Conservation (phyloP, 2,797 vertebrate genomes). For the Babyrousa celebensis region DNA sequence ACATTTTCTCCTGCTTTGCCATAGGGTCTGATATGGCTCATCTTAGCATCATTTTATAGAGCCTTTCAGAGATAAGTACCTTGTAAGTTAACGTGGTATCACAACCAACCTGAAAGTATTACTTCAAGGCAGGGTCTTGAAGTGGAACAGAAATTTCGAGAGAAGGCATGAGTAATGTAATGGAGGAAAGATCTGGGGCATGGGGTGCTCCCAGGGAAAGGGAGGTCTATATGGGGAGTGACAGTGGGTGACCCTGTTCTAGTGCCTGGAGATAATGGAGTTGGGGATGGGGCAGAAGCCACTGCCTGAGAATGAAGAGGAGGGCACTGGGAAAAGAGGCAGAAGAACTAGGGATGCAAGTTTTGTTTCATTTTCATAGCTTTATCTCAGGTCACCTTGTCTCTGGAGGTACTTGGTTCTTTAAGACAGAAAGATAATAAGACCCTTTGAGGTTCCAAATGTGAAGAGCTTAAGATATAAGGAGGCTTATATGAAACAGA, state of each 20-base stretch:
- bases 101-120: background rate
- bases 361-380: background rate
- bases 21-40: background rate
- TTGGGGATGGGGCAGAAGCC: background rate
- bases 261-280: background rate
- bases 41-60: background rate
- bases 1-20: slow-evolving; percentile 2
- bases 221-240: background rate
- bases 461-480: background rate
- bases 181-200: background rate
- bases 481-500: background rate
- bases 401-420: background rate
- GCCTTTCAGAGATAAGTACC: background rate
- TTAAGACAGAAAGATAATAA: slow-evolving; percentile 2
- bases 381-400: background rate
- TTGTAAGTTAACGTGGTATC: slow-evolving; percentile 19
- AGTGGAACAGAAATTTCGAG: background rate
- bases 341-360: background rate
- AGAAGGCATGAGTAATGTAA: background rate
- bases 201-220: background rate
- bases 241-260: background rate
- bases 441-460: background rate
- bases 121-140: background rate
- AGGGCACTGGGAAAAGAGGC: background rate
- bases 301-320: slow-evolving; percentile 4